Evolutionary conservation across 1,140 invertebrate genomes (phyloP).

Genomic region (Trichogramma pretiosum): DNA sequence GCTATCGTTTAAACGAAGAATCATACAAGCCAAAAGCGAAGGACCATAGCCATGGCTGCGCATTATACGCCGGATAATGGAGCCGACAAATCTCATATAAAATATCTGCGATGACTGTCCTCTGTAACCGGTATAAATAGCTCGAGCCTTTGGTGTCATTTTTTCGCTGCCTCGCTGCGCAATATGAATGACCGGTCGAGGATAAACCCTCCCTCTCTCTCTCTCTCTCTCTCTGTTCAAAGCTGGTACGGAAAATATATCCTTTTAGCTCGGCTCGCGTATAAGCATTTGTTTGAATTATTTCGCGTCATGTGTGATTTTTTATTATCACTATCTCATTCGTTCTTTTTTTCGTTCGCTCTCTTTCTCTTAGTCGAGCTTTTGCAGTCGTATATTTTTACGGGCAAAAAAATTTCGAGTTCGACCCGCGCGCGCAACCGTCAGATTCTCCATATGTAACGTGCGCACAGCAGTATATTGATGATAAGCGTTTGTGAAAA

Average conservation of each 20-base stretch:
- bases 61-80: too few species aligned
- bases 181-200: conserved; percentile 41
- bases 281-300: conserved; percentile 42
- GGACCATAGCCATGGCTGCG: conserved; percentile 14
- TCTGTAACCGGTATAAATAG: conserved; percentile 40
- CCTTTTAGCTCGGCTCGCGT: conserved; percentile 24
- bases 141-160: conserved; percentile 31
- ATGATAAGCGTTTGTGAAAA: too few species aligned
- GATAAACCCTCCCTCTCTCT: conserved; percentile 37
- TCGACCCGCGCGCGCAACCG: too few species aligned
- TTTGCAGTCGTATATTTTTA: too few species aligned
- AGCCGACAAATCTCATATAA: conserved; percentile 37
- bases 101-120: conserved; percentile 17
- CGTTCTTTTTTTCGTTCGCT: not conserved
- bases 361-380: too few species aligned
- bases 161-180: conserved; percentile 19
- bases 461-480: too few species aligned
- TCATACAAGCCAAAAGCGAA: conserved; percentile 2
- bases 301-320: conserved; percentile 39
- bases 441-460: too few species aligned
- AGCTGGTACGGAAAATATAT: conserved; percentile 39
- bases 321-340: conserved; percentile 29
- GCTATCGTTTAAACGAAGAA: too few species aligned
- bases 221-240: too few species aligned
- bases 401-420: too few species aligned